phyloP scores from a whole-genome alignment of 2,888 invertebrate species.

The Pasiphila rectangulata region DNA sequence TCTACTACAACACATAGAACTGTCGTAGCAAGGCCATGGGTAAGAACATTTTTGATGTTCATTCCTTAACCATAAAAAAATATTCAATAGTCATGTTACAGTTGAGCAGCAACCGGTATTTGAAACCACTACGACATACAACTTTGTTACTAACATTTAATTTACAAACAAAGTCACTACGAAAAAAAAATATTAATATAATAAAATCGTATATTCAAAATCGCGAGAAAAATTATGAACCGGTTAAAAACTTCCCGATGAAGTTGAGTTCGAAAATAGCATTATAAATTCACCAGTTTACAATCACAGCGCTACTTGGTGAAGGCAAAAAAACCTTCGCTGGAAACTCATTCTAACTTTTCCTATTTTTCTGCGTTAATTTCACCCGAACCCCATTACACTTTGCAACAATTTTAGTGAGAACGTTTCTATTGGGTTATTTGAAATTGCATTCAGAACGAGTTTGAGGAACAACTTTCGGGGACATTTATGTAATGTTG shows the following conservation, averaged over 20 bases:
- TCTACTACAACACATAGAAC: too few species aligned
- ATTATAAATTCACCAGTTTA: conserved; percentile 81
- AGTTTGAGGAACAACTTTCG: conserved; percentile 42
- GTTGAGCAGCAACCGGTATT: too few species aligned
- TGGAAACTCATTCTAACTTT: conserved; percentile 79
- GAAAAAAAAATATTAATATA: too few species aligned
- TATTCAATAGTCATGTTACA: too few species aligned
- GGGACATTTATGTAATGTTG: not conserved
- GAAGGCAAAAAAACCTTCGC: conserved; percentile 69
- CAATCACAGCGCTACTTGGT: conserved; percentile 77
- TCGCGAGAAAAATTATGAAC: conserved; percentile 71
- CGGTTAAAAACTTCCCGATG: conserved; percentile 75
- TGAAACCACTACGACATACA: too few species aligned
- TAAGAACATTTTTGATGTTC: too few species aligned
- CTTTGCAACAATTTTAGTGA: conserved; percentile 77
- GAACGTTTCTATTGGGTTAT: conserved; percentile 71
- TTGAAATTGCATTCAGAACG: conserved; percentile 77
- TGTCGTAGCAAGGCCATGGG: too few species aligned
- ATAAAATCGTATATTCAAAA: conserved; percentile 42
- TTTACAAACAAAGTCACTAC: too few species aligned
- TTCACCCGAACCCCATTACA: conserved; percentile 80
- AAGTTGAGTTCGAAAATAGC: conserved; percentile 78
- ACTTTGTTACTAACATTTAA: too few species aligned
- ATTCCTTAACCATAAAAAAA: too few species aligned
- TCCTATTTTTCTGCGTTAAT: conserved; percentile 81